Percentiles rank a stretch among this genome's conserved stretches.
Evolutionary conservation across 1,140 invertebrate species (phyloP).

Genomic region (Riptortus pedestris): DNA sequence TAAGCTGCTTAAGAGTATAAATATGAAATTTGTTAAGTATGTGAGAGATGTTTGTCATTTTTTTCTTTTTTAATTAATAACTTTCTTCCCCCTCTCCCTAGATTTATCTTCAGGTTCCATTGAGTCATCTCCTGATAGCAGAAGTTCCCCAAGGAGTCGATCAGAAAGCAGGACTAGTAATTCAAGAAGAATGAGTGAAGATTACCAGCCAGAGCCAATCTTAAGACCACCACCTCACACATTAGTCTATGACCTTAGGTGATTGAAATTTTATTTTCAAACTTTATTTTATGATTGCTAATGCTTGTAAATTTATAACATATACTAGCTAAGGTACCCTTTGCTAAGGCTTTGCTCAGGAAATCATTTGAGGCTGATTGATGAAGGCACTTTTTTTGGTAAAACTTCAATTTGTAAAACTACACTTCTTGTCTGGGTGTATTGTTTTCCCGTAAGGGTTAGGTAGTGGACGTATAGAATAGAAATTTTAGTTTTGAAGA

Average conservation of each 20-base stretch:
- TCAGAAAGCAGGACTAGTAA: conserved; percentile 29
- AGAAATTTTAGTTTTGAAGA: too few relatives aligned
- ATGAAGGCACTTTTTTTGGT: too few relatives aligned
- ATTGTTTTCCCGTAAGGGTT: too few relatives aligned
- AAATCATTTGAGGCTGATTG: too few relatives aligned
- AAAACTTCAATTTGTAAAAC: too few relatives aligned
- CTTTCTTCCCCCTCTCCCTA: too few relatives aligned
- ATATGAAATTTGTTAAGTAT: too few relatives aligned
- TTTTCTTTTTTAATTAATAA: conserved; percentile 69
- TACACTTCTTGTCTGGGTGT: too few relatives aligned
- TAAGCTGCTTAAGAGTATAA: too few relatives aligned
- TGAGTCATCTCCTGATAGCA: conserved; percentile 27
- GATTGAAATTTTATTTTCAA: conserved; percentile 20
- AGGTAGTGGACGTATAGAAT: too few relatives aligned
- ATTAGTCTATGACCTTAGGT: conserved; percentile 82
- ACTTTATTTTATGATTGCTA: conserved; percentile 26
- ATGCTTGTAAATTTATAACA: background rate
- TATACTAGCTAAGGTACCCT: too few relatives aligned
- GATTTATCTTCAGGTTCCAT: conserved; percentile 47
- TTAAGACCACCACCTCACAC: conserved; percentile 70
- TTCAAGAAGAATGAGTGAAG: conserved; percentile 33
- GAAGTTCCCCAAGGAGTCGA: conserved; percentile 23
- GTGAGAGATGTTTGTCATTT: conserved; percentile 13
- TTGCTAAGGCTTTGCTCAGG: too few relatives aligned
- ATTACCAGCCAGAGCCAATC: conserved; percentile 37